These are phyloP conservation scores for Rhaphigaster nebulosa DNA, from an alignment of 2,888 invertebrate species.

Conservation along the genomic window DNA sequence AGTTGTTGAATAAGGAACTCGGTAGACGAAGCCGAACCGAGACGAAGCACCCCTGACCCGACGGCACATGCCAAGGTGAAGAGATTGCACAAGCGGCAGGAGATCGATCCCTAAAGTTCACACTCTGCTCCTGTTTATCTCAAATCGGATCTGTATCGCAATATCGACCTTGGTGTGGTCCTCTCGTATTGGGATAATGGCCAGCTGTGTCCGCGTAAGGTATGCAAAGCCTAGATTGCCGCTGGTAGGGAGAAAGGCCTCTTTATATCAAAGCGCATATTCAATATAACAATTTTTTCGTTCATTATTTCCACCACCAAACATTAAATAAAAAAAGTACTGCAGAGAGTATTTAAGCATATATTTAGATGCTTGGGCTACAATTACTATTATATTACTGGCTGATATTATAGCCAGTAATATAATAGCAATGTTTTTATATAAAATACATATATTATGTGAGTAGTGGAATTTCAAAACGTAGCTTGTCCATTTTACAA, in stretches of 20 bases:
- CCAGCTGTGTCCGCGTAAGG: background rate
- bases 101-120: conserved; percentile 33
- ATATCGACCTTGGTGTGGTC: background rate
- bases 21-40: no score
- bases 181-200: conserved; percentile 22
- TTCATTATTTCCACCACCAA: no score
- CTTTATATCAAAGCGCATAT: background rate
- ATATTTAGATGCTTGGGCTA: no score
- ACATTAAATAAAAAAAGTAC: no score
- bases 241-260: background rate
- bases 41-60: background rate
- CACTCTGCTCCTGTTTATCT: conserved; percentile 56
- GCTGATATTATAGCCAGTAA: no score
- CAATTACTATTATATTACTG: no score
- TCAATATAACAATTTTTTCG: background rate
- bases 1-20: background rate
- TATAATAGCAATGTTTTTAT: no score
- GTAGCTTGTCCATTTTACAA: no score
- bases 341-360: no score
- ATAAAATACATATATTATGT: no score
- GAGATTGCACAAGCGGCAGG: background rate
- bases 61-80: conserved; percentile 2
- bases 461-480: no score
- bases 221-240: background rate
- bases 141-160: conserved; percentile 48